These are phyloP conservation scores for Stegostoma tigrinum DNA, from an alignment of 2,113 vertebrate genomes.

Conservation along the genomic window DNA sequence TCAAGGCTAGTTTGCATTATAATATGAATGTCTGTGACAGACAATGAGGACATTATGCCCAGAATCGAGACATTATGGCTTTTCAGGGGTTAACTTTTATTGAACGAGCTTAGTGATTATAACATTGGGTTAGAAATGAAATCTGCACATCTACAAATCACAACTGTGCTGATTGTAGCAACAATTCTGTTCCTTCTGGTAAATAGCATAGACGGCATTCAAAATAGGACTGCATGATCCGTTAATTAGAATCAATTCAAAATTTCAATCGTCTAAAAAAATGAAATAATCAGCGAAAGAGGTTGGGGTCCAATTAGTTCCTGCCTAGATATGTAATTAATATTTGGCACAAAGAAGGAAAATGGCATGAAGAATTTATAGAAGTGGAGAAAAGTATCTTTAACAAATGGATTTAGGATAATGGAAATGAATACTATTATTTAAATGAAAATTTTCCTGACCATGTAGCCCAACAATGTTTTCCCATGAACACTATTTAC, in stretches of 20 bases:
- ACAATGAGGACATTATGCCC: neutral
- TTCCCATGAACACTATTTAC: neutral
- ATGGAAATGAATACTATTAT: neutral
- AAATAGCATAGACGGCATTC: constrained; percentile 2
- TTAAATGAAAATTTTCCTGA: neutral
- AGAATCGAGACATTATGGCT: neutral
- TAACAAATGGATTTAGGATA: constrained; percentile 14
- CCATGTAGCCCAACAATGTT: neutral
- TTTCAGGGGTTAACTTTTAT: constrained; percentile 23
- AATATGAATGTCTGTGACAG: neutral
- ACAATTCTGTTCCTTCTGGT: neutral
- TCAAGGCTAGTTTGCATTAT: neutral
- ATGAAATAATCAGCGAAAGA: constrained; percentile 25
- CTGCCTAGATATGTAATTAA: constrained; percentile 28
- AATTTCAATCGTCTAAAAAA: constrained; percentile 29
- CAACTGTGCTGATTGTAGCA: constrained; percentile 12
- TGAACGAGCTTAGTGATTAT: neutral
- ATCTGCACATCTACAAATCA: neutral
- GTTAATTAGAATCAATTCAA: constrained; percentile 35
- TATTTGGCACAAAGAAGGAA: neutral
- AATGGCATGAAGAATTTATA: constrained; percentile 19
- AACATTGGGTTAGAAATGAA: constrained; percentile 2
- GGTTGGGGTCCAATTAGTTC: constrained; percentile 31
- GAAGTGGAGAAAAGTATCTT: neutral
- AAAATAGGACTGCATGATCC: constrained; percentile 18